A percentile compares a stretch with the other conserved stretches of the same genome.
Evolutionary conservation across 53 echinoderm and acorn worm genomes (phyloP).

Genomic region (Arbacia lixula): DNA sequence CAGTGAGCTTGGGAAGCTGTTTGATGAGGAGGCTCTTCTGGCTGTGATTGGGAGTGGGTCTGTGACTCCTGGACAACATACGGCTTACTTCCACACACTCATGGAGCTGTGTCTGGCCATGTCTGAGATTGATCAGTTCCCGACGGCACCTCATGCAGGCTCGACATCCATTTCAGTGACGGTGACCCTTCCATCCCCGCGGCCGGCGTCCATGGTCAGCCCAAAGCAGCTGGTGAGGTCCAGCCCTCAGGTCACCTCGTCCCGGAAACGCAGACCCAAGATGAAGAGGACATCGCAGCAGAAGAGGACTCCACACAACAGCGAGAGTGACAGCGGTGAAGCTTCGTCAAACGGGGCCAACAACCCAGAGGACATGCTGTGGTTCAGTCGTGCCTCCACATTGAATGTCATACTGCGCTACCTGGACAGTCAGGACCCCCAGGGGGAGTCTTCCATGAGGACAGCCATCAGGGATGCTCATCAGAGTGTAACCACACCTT

Average conservation of each 20-base stretch:
- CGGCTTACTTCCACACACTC: slow-evolving; percentile 82
- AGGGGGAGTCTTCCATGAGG: slow-evolving; percentile 66
- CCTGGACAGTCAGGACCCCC: slow-evolving; percentile 65
- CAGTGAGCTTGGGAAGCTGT: slow-evolving; percentile 70
- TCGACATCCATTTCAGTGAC: slow-evolving; percentile 64
- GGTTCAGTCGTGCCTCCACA: slow-evolving; percentile 86
- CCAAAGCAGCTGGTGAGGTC: slow-evolving; percentile 70
- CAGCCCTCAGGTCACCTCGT: slow-evolving; percentile 80
- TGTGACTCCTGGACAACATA: slow-evolving; percentile 71
- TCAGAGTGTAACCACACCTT: slow-evolving; percentile 62
- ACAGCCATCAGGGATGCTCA: slow-evolving; percentile 83
- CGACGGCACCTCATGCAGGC: slow-evolving; percentile 22
- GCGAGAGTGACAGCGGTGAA: slow-evolving; percentile 78
- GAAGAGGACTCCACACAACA: slow-evolving; percentile 72
- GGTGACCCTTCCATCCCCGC: slow-evolving; percentile 47
- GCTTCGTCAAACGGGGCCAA: slow-evolving; percentile 58
- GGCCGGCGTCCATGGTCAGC: slow-evolving; percentile 44
- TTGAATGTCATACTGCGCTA: slow-evolving; percentile 73
- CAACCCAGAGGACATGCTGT: slow-evolving; percentile 86
- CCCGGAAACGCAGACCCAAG: slow-evolving; percentile 73
- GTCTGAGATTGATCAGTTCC: slow-evolving; percentile 69
- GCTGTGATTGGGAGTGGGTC: slow-evolving; percentile 59
- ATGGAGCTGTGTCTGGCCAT: slow-evolving; percentile 89
- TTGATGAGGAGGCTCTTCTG: slow-evolving; percentile 71
- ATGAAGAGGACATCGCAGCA: slow-evolving; percentile 68